Percentiles rank a stretch among this genome's conserved stretches.
These are phyloP conservation scores for Bursaphelenchus okinawaensis DNA, from an alignment of 2,888 invertebrate genomes.

Conservation along the genomic window DNA sequence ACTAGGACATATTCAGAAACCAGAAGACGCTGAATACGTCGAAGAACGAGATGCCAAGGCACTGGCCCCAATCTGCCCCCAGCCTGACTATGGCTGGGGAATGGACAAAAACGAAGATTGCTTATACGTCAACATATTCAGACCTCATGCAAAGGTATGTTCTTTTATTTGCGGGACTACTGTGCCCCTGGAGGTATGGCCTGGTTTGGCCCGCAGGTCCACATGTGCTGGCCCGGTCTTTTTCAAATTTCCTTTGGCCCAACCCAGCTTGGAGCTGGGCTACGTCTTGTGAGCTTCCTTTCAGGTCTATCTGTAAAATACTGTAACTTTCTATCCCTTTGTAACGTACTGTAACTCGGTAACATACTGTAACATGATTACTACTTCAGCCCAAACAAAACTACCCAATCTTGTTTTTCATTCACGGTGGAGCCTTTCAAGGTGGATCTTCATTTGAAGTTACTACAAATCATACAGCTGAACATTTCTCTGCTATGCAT, in stretches of 20 bases:
- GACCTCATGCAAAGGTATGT: not conserved
- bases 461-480: conserved; percentile 10
- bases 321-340: too few relatives aligned
- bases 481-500: conserved; percentile 22
- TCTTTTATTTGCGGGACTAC: not conserved
- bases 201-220: too few relatives aligned
- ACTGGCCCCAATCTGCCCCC: not conserved
- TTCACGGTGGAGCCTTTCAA: conserved; percentile 24
- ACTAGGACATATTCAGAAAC: conserved; percentile 7
- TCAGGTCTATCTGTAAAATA: too few relatives aligned
- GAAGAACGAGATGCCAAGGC: not conserved
- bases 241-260: too few relatives aligned
- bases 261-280: too few relatives aligned
- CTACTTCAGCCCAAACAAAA: too few relatives aligned
- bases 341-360: too few relatives aligned
- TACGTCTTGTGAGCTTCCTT: too few relatives aligned
- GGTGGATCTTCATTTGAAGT: conserved; percentile 16
- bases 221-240: too few relatives aligned
- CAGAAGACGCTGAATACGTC: conserved; percentile 1
- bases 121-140: conserved; percentile 28
- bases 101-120: conserved; percentile 22
- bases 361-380: too few relatives aligned
- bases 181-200: not conserved
- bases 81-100: not conserved
- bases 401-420: not conserved